Conservation (phyloP, 37 sponge, comb jelly and placozoan genomes). For the Theonella swinhoei region DNA sequence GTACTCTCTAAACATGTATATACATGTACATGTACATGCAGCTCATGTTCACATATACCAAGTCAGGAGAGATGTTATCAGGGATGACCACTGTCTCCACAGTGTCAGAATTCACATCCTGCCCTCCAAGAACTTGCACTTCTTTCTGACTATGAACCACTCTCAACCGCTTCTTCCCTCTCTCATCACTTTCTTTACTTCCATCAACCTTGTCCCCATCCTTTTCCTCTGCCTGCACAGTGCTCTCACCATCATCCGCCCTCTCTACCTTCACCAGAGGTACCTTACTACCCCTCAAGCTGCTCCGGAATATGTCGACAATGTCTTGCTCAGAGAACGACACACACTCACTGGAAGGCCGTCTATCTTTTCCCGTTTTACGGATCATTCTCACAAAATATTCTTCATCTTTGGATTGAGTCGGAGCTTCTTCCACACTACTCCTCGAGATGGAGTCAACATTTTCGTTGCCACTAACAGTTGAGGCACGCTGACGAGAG, state of each 20-base stretch:
- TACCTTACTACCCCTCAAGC: neutral
- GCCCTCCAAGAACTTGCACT: neutral
- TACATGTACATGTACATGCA: constrained; percentile 9
- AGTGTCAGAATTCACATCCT: neutral
- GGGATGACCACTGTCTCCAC: constrained; percentile 57
- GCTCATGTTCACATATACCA: constrained; percentile 32
- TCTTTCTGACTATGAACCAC: neutral
- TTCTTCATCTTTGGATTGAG: constrained; percentile 25
- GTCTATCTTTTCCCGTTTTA: neutral
- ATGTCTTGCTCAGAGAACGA: constrained; percentile 56
- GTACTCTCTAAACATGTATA: neutral
- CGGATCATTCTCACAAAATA: constrained; percentile 3
- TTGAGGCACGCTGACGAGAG: neutral
- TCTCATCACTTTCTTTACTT: neutral
- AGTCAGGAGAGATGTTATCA: constrained; percentile 37
- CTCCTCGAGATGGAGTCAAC: neutral
- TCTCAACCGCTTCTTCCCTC: neutral
- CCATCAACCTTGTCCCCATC: constrained; percentile 1
- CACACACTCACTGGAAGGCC: neutral
- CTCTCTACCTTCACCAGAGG: constrained; percentile 7
- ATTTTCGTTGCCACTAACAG: too few relatives aligned
- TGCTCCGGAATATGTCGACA: constrained; percentile 32
- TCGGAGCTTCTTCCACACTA: neutral
- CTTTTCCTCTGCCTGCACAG: constrained; percentile 6
- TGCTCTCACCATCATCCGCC: constrained; percentile 1